Conservation (phyloP, 2,113 vertebrate species). For the Gymnarchus niloticus region DNA sequence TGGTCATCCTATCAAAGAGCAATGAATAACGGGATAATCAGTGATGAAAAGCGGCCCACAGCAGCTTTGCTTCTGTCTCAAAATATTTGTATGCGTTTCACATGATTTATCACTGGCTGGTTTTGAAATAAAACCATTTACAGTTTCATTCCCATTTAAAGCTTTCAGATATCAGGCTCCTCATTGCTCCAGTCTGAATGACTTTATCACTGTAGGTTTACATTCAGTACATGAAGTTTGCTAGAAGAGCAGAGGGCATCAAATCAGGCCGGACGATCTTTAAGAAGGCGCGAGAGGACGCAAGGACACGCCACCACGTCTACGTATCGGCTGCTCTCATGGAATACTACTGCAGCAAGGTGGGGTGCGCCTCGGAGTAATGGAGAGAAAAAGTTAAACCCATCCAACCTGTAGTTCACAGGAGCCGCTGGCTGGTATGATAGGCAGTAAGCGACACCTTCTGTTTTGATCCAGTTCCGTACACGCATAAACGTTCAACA, state of each 20-base stretch:
- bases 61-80: neutral
- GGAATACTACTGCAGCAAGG: slow-evolving; percentile 99
- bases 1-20: neutral
- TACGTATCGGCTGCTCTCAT: slow-evolving; percentile 97
- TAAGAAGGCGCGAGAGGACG: slow-evolving; percentile 95
- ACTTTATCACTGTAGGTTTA: slow-evolving; percentile 68
- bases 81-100: neutral
- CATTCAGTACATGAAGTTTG: slow-evolving; percentile 99
- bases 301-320: slow-evolving; percentile 90
- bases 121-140: neutral
- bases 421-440: neutral
- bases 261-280: slow-evolving; percentile 96
- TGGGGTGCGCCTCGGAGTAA: too few species aligned
- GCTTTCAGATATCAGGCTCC: neutral
- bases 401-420: neutral
- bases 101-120: neutral
- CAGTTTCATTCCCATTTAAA: neutral
- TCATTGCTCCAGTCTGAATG: neutral
- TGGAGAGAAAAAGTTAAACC: too few species aligned
- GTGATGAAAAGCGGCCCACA: neutral
- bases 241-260: slow-evolving; percentile 93
- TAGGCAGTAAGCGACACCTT: neutral
- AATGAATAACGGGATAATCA: neutral
- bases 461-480: neutral
- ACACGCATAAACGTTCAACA: neutral